Percentiles rank a stretch among this genome's conserved stretches.
Conservation (phyloP, 2,113 vertebrate species). For the Pollimyrus isidori region DNA sequence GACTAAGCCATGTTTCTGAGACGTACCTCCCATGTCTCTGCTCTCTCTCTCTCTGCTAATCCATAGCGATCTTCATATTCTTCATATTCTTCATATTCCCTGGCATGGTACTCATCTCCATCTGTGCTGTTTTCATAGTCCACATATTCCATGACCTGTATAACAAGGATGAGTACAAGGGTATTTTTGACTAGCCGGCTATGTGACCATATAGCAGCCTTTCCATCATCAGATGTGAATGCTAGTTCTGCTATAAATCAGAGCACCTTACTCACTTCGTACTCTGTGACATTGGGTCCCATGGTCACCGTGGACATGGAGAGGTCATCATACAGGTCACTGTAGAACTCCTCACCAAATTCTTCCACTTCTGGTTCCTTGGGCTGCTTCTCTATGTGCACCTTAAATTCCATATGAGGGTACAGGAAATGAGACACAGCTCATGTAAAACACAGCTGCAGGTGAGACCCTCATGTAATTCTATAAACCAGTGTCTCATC, state of each 20-base stretch:
- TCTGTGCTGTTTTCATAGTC: conserved; percentile 46
- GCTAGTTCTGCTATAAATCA: neutral
- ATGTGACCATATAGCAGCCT: neutral
- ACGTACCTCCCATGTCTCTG: conserved; percentile 54
- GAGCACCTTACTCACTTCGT: conserved; percentile 52
- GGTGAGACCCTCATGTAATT: neutral
- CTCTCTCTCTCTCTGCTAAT: conserved; percentile 56
- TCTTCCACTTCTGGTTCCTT: conserved; percentile 46
- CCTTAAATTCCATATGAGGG: conserved; percentile 9
- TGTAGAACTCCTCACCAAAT: conserved; percentile 40
- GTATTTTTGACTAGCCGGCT: neutral
- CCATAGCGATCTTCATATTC: conserved; percentile 61
- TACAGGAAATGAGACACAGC: conserved; percentile 7
- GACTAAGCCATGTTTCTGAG: neutral
- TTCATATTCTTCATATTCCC: conserved; percentile 45
- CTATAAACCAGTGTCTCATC: neutral
- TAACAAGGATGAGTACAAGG: neutral
- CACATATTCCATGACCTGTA: conserved; percentile 52
- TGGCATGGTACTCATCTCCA: conserved; percentile 29
- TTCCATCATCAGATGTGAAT: neutral
- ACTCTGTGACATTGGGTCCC: conserved; percentile 50
- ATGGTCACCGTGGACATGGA: conserved; percentile 57
- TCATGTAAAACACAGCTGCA: neutral
- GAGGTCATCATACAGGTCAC: conserved; percentile 49
- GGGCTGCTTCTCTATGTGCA: conserved; percentile 40